These are phyloP conservation scores for Caenorhabditis zanzibari DNA, from an alignment of 2,888 invertebrate species.

Conservation along the genomic window DNA sequence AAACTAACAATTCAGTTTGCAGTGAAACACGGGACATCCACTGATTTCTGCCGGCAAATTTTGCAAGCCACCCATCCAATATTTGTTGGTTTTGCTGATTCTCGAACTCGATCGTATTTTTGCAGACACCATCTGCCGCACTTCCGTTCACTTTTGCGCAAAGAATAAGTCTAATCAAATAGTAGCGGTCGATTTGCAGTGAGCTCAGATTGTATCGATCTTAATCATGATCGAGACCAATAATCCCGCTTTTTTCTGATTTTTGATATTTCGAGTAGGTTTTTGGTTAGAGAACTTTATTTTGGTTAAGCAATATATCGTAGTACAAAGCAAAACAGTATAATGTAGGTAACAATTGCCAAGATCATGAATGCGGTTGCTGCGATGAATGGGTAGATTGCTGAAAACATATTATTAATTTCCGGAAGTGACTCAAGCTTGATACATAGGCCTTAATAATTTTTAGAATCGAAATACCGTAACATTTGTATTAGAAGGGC, in stretches of 20 bases:
- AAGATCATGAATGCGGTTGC: constrained; percentile 18
- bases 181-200: constrained; percentile 16
- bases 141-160: constrained; percentile 57
- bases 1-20: constrained; percentile 54
- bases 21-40: constrained; percentile 40
- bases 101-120: constrained; percentile 49
- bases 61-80: constrained; percentile 45
- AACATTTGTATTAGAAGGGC: no score
- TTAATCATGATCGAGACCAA: constrained; percentile 20
- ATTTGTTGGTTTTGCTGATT: constrained; percentile 59
- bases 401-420: constrained; percentile 32
- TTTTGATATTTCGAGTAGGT: not conserved
- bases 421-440: no score
- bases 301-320: constrained; percentile 21
- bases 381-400: constrained; percentile 18
- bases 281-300: not conserved
- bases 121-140: constrained; percentile 48
- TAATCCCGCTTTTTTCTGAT: not conserved
- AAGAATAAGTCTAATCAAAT: constrained; percentile 50
- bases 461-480: no score
- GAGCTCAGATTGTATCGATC: constrained; percentile 40
- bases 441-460: no score
- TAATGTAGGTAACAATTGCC: constrained; percentile 17
- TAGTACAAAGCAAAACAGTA: constrained; percentile 31
- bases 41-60: constrained; percentile 35